Evolutionary conservation across 2,113 vertebrate species (phyloP).

Genomic region (Muscicapa adusta): DNA sequence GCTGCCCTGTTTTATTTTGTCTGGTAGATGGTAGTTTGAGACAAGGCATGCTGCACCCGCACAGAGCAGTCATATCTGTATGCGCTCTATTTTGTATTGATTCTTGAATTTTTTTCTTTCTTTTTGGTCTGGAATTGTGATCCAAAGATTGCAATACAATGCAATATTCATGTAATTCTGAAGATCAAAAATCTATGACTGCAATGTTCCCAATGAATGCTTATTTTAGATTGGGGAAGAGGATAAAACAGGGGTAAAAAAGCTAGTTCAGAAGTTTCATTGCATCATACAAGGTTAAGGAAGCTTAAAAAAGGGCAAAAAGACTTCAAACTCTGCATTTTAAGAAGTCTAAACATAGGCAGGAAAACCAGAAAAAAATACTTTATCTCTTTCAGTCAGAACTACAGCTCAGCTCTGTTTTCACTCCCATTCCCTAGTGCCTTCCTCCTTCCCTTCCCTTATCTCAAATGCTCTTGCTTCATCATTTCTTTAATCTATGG

Average conservation of each 20-base stretch:
- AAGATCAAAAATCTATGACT: neutral
- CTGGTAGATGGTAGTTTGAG: neutral
- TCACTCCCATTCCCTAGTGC: neutral
- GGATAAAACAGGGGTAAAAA: accelerated
- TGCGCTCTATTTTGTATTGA: neutral
- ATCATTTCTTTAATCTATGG: neutral
- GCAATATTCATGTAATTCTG: neutral
- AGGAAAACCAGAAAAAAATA: neutral
- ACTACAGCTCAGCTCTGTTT: neutral
- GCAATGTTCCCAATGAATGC: neutral
- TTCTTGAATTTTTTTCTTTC: neutral
- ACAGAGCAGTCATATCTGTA: neutral
- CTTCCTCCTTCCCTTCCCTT: neutral
- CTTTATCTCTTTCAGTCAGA: neutral
- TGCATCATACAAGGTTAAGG: neutral
- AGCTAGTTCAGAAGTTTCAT: neutral
- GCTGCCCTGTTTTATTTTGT: neutral
- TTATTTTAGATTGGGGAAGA: neutral
- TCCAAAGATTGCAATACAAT: neutral
- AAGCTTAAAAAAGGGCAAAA: neutral
- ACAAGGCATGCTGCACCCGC: neutral
- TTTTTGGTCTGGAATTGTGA: neutral
- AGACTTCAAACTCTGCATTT: neutral
- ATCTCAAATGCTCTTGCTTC: neutral
- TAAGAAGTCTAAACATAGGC: neutral